Conservation (phyloP, 2,797 vertebrate genomes). For the Cryptoblepharus egeriae region DNA sequence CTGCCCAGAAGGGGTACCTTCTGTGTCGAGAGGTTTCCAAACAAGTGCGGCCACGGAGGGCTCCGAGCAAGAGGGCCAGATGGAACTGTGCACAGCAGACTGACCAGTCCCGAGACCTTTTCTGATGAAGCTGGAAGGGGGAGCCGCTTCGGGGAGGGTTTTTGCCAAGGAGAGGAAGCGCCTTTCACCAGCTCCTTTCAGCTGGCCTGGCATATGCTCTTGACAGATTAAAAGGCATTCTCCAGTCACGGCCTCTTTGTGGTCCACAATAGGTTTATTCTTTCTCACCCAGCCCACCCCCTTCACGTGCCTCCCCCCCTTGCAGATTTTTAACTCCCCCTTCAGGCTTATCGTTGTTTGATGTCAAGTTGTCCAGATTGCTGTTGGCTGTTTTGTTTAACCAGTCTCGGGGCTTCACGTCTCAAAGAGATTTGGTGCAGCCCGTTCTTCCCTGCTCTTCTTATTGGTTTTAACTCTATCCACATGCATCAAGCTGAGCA, state of each 20-base stretch:
- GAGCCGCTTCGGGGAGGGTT: neutral
- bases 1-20: neutral
- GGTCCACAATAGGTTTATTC: conserved; percentile 9
- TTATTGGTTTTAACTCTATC: neutral
- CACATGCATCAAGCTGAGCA: too few species aligned
- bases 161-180: conserved; percentile 18
- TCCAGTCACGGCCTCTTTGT: conserved; percentile 11
- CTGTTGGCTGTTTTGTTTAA: neutral
- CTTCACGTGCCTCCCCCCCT: neutral
- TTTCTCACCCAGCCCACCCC: neutral
- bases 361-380: neutral
- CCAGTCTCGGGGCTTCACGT: neutral
- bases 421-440: neutral
- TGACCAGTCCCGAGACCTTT: neutral
- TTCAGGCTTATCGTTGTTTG: neutral
- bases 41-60: accelerated
- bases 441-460: neutral
- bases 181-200: conserved; percentile 19
- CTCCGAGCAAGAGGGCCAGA: neutral
- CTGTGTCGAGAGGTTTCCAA: neutral
- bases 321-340: conserved; percentile 3
- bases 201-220: conserved; percentile 43
- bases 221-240: conserved; percentile 28
- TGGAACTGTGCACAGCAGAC: conserved; percentile 11
- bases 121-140: neutral